Conservation (phyloP, 2,797 vertebrate species). For the Ciconia nigra region DNA sequence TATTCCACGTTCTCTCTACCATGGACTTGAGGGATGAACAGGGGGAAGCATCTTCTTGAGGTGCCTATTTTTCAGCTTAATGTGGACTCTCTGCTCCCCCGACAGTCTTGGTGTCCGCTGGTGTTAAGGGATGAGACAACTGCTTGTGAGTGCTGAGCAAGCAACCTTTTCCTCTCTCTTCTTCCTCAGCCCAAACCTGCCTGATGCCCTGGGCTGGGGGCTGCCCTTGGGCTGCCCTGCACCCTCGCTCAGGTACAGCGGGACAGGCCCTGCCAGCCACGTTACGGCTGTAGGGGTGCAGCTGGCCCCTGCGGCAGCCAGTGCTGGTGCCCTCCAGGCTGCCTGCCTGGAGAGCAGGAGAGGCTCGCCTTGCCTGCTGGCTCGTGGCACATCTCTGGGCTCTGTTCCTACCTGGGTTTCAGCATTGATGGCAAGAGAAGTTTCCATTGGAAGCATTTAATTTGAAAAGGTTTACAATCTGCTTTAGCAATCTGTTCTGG, state of each 20-base stretch:
- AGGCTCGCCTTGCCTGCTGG: not conserved
- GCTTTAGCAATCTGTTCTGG: not conserved
- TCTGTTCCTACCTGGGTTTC: not conserved
- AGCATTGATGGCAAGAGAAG: not conserved
- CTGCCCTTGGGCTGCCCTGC: not conserved
- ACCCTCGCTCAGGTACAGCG: accelerated
- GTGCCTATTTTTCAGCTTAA: not conserved
- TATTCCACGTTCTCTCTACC: accelerated
- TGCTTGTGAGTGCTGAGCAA: not conserved
- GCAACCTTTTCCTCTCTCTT: no score
- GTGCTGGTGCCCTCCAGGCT: not conserved
- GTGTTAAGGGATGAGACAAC: not conserved
- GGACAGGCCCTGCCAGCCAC: not conserved
- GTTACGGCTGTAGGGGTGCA: not conserved
- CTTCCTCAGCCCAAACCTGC: not conserved
- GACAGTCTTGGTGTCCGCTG: not conserved
- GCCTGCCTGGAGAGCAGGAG: not conserved
- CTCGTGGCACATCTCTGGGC: not conserved
- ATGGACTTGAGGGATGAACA: not conserved
- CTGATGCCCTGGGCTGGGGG: not conserved
- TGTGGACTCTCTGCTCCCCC: not conserved
- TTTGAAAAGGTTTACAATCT: not conserved
- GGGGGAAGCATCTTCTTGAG: not conserved
- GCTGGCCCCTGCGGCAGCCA: not conserved
- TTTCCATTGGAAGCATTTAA: not conserved